Evolutionary conservation across 1,140 invertebrate genomes (phyloP), one percentile per base, ranked within the genome.

Genomic region (Megathymus violae): DNA sequence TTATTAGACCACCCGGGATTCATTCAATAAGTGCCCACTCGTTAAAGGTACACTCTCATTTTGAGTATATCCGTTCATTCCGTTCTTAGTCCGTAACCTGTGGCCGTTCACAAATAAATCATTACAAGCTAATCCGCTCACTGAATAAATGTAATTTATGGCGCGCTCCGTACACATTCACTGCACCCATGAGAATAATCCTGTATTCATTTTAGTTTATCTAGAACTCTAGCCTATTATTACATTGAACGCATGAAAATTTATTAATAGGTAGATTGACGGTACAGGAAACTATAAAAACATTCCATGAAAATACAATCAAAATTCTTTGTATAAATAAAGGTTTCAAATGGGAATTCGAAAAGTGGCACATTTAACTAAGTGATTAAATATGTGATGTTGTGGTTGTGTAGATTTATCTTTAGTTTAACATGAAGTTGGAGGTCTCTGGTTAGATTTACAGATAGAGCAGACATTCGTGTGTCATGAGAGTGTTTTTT

Each of bases 141-240:
- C 44, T 38, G 43, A 48, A 59, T 59, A 59, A 59, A 47, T 44
- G 43, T 60, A 25, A 60, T 60, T 59, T 59, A 59, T 59, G 13
- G 31, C 13, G 11, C 14, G 4, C 27, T 59, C 19, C 22, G 27
- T 47, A 47, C 31, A 44, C 43, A 59, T 59, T 59, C 56, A 36
- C 54, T 58, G 31, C 44, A 58, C 41, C 22, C 16, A 11, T 47
- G 31, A 31, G 27, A 46, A 17, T 59, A 47, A 58, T 58, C 43
- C 31, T 16, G 40, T 47, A 22, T 44, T 47, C 43, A 27, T 36
- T 25, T 38, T 14, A 10, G 36, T 51, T 52, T 52, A 52, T 22
- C 17, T 52, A 52, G 6, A 10, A 16, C 10, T 22, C n/a, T 52
- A 40, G n/a, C n/a, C n/a, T n/a, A n/a, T n/a, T n/a, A 27, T 16